phyloP scores from a whole-genome alignment of 2,888 invertebrate species.

The Drosophila monieri region DNA sequence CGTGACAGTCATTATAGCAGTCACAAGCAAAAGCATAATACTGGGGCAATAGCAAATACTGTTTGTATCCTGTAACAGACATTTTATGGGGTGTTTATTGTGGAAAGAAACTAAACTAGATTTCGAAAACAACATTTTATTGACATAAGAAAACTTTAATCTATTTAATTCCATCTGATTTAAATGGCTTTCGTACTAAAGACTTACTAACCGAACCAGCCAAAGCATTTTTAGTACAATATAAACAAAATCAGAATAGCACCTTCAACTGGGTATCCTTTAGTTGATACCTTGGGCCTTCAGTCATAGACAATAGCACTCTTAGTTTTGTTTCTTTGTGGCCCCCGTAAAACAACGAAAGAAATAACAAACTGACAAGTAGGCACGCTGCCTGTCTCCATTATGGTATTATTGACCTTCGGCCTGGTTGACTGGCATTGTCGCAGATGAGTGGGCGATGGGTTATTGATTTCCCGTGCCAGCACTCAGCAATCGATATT shows the following conservation, averaged over 20 bases:
- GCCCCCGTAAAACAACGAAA: slow-evolving; percentile 22
- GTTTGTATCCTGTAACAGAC: not conserved
- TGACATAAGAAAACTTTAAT: no score
- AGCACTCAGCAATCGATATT: slow-evolving; percentile 34
- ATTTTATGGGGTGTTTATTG: not conserved
- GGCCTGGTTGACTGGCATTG: slow-evolving; percentile 39
- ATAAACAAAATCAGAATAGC: no score
- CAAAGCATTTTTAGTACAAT: no score
- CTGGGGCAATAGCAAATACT: slow-evolving; percentile 44
- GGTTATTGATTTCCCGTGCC: slow-evolving; percentile 61
- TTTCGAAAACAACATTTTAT: no score
- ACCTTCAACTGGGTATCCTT: not conserved
- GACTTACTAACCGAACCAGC: no score
- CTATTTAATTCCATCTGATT: no score
- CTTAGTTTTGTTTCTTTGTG: slow-evolving; percentile 10
- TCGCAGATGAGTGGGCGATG: slow-evolving; percentile 36
- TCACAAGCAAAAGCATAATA: slow-evolving; percentile 32
- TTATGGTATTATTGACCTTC: slow-evolving; percentile 67
- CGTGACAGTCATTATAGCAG: slow-evolving; percentile 57
- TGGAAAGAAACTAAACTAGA: not conserved
- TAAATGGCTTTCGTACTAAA: no score
- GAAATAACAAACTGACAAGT: slow-evolving; percentile 43
- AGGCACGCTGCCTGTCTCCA: slow-evolving; percentile 54
- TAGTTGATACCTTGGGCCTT: not conserved
- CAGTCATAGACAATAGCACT: not conserved